Conservation (phyloP, 2,797 vertebrate species). For the Pipistrellus pipistrellus region DNA sequence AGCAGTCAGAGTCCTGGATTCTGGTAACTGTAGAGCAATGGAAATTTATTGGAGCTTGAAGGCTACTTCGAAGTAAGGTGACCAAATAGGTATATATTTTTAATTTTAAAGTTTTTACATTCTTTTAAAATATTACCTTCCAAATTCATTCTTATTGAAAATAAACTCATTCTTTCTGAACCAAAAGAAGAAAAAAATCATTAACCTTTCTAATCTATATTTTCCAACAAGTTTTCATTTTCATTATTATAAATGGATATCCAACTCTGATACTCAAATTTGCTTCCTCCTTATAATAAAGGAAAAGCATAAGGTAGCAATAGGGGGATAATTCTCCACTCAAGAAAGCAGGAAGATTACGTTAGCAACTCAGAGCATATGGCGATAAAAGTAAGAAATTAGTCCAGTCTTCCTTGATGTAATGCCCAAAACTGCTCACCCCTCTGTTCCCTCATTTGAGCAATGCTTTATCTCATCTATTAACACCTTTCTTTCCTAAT, state of each 20-base stretch:
- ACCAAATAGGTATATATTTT: neutral
- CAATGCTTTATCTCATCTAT: neutral
- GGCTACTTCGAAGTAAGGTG: constrained; percentile 6
- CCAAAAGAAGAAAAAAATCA: neutral
- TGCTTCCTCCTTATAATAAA: neutral
- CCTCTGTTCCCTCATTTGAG: neutral
- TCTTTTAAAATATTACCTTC: neutral
- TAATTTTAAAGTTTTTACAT: neutral
- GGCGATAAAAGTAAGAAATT: neutral
- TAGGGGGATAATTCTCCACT: neutral
- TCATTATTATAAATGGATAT: constrained; percentile 34
- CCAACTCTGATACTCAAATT: constrained; percentile 11
- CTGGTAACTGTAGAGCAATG: neutral
- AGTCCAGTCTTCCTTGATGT: neutral
- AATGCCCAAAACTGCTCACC: constrained; percentile 17
- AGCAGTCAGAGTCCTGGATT: neutral
- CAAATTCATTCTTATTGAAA: constrained; percentile 56
- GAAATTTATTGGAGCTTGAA: constrained; percentile 47
- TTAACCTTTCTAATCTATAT: constrained; percentile 11
- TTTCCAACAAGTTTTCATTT: constrained; percentile 56
- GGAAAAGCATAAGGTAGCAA: neutral
- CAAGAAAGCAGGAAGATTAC: neutral
- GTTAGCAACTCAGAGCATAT: neutral
- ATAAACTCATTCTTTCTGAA: constrained; percentile 57
- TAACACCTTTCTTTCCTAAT: neutral